phyloP scores from a whole-genome alignment of 2,113 vertebrate genomes.

The Ahaetulla prasina region DNA sequence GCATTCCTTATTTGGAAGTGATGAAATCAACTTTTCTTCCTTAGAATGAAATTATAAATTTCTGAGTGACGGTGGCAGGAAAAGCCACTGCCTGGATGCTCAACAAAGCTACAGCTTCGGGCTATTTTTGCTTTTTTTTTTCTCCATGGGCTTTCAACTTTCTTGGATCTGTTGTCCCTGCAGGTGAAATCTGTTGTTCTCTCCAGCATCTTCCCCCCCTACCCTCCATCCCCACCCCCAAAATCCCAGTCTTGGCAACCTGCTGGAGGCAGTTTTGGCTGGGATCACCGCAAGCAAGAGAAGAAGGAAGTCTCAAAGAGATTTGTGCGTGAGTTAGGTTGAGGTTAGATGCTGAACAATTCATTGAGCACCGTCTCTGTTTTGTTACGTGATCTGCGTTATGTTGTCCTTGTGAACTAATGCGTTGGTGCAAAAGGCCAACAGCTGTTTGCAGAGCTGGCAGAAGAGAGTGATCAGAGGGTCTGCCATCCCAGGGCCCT shows the following conservation, averaged over 20 bases:
- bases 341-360: neutral
- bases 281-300: neutral
- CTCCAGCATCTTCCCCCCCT: neutral
- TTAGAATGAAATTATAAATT: neutral
- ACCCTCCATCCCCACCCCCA: rapidly evolving
- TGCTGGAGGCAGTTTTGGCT: neutral
- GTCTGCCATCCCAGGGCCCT: neutral
- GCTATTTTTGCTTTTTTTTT: no score
- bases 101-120: neutral
- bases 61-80: neutral
- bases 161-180: neutral
- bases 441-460: neutral
- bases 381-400: neutral
- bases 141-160: neutral
- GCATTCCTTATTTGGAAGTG: neutral
- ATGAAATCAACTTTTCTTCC: neutral
- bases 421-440: neutral
- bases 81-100: neutral
- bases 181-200: neutral
- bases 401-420: neutral
- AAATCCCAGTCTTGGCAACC: neutral
- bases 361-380: neutral
- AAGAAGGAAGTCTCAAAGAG: neutral
- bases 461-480: neutral
- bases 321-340: neutral